Percentiles rank a stretch among this genome's conserved stretches.
Conservation (phyloP, 2,797 vertebrate genomes). For the Anguilla anguilla region DNA sequence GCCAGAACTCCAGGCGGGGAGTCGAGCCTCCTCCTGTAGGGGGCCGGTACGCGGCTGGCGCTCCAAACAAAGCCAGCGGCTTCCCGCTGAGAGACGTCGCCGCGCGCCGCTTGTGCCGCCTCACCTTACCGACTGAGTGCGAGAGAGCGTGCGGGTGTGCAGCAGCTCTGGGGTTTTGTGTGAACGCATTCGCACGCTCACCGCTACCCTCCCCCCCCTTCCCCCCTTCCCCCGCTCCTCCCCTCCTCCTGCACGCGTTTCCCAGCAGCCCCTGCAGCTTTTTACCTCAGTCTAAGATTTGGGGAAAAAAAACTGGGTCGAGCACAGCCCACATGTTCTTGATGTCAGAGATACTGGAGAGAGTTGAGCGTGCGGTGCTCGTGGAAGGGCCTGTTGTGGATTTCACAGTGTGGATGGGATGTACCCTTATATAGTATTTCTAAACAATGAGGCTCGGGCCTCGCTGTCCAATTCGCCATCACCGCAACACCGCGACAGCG, state of each 20-base stretch:
- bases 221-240: constrained; percentile 21
- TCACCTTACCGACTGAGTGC: constrained; percentile 60
- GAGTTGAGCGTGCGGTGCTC: constrained; percentile 7
- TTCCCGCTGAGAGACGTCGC: background rate
- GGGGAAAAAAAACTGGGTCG: constrained; percentile 62
- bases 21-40: background rate
- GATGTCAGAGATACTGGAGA: background rate
- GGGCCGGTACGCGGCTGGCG: background rate
- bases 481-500: background rate
- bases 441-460: background rate
- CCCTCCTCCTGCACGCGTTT: constrained; percentile 15
- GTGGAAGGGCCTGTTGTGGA: constrained; percentile 1
- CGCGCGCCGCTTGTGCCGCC: constrained; percentile 26
- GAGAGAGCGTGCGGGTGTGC: background rate
- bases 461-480: constrained; percentile 4
- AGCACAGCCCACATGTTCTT: constrained; percentile 50
- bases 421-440: background rate
- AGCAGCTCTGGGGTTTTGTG: constrained; percentile 3
- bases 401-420: constrained; percentile 38
- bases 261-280: constrained; percentile 38
- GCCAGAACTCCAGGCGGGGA: constrained; percentile 27
- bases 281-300: constrained; percentile 53
- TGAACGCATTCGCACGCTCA: constrained; percentile 33
- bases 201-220: background rate
- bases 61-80: background rate